A percentile compares a stretch with the other conserved stretches of the same genome.
phyloP scores from a whole-genome alignment of 64 coral and sea anemone species.

The Stylophora pistillata region DNA sequence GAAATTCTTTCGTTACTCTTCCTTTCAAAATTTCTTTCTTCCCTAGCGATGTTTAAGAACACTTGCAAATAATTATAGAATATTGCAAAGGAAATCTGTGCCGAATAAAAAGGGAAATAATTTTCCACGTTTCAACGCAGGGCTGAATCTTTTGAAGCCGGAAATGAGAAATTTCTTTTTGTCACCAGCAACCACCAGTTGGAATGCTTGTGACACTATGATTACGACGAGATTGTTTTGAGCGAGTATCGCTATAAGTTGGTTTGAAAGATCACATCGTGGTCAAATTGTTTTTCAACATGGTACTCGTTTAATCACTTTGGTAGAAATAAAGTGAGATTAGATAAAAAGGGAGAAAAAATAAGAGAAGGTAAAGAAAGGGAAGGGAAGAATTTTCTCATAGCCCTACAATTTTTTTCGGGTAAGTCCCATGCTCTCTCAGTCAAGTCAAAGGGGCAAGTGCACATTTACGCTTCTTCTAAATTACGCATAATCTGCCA shows the following conservation, averaged over 20 bases:
- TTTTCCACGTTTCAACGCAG: background rate
- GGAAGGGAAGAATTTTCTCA: too few relatives aligned
- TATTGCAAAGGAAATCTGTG: too few relatives aligned
- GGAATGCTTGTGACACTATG: background rate
- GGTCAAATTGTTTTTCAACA: background rate
- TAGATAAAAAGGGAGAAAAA: too few relatives aligned
- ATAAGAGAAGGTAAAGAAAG: too few relatives aligned
- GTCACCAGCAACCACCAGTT: background rate
- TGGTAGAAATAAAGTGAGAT: too few relatives aligned
- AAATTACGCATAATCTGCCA: too few relatives aligned
- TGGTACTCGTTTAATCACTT: too few relatives aligned
- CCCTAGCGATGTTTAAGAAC: background rate
- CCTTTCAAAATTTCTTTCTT: background rate
- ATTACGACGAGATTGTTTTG: background rate
- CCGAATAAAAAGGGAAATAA: background rate
- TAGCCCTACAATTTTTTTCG: too few relatives aligned
- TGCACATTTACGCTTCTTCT: background rate
- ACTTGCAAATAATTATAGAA: too few relatives aligned
- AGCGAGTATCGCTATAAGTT: too few relatives aligned
- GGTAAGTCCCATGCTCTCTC: background rate
- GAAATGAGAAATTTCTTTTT: background rate
- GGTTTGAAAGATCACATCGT: background rate
- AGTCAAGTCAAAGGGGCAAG: background rate
- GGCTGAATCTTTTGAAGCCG: background rate
- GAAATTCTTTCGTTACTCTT: background rate